A percentile compares a stretch with the other conserved stretches of the same genome.
Conservation (phyloP, 2,113 vertebrate species). For the Rana temporaria region DNA sequence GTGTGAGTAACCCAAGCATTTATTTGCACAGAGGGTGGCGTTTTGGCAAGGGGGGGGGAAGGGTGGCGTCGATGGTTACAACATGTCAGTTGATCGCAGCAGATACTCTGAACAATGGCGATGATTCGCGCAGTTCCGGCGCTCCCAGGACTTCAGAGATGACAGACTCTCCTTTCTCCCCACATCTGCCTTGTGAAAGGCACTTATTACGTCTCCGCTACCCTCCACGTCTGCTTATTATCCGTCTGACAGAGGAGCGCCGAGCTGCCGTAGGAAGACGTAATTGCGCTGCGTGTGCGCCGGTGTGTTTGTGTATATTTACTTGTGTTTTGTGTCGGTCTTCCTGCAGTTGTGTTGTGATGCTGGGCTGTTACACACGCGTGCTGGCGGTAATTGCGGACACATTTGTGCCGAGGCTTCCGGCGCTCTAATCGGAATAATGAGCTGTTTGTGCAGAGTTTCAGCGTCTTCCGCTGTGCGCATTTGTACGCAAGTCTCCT, state of each 20-base stretch:
- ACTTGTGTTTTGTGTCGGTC: neutral
- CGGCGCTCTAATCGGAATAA: too few relatives aligned
- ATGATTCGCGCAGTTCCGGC: too few relatives aligned
- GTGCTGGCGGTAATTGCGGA: neutral
- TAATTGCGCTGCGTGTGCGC: conserved; percentile 13
- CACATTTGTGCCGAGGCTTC: neutral
- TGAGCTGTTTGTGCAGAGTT: too few relatives aligned
- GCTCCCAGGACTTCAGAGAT: neutral
- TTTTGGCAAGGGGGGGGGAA: too few relatives aligned
- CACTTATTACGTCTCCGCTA: neutral
- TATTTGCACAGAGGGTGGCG: too few relatives aligned
- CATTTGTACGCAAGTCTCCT: too few relatives aligned
- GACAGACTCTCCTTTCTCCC: neutral
- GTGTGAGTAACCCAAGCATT: too few relatives aligned
- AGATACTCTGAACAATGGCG: too few relatives aligned
- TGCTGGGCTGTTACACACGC: neutral
- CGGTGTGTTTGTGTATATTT: neutral
- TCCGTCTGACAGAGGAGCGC: neutral
- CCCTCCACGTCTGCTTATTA: neutral
- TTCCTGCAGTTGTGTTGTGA: neutral
- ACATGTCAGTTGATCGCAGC: too few relatives aligned
- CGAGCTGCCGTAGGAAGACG: neutral
- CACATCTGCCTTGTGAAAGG: neutral
- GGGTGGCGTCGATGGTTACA: too few relatives aligned
- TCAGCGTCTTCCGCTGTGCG: too few relatives aligned